Percentiles rank a stretch among this genome's conserved stretches.
phyloP scores from a whole-genome alignment of 2,113 vertebrate genomes.

The Phrynosoma blainvillii region DNA sequence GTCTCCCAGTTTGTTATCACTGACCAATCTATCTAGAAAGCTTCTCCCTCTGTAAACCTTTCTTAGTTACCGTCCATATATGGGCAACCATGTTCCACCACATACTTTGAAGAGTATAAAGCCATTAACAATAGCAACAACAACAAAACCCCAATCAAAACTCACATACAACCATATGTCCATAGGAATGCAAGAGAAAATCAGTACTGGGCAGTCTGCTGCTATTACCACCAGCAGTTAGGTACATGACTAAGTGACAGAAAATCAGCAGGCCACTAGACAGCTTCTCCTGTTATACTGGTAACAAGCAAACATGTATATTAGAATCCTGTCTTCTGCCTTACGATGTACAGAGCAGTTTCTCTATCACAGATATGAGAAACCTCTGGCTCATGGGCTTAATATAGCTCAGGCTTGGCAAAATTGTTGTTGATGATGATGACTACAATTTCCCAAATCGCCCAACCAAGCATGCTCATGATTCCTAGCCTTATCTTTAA shows the following conservation, averaged over 20 bases:
- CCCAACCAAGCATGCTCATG: no score
- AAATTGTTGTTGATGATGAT: no score
- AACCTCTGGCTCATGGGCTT: no score
- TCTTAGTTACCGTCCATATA: neutral
- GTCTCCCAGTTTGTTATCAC: neutral
- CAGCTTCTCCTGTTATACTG: neutral
- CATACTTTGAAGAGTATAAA: neutral
- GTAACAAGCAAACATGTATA: neutral
- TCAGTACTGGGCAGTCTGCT: neutral
- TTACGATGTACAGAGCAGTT: neutral
- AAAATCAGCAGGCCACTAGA: neutral
- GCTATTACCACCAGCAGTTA: neutral
- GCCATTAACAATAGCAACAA: neutral
- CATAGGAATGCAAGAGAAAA: neutral
- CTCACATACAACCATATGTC: no score
- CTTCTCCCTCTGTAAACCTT: neutral
- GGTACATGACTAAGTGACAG: neutral
- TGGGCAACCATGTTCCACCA: neutral
- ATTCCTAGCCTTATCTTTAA: no score
- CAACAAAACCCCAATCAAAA: neutral
- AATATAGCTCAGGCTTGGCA: no score
- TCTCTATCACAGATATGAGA: neutral
- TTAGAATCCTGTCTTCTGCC: neutral
- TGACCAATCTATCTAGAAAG: neutral
- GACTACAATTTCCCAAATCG: no score